Evolutionary conservation across 2,888 invertebrate species (phyloP).

Genomic region (Watsonalla cultraria): DNA sequence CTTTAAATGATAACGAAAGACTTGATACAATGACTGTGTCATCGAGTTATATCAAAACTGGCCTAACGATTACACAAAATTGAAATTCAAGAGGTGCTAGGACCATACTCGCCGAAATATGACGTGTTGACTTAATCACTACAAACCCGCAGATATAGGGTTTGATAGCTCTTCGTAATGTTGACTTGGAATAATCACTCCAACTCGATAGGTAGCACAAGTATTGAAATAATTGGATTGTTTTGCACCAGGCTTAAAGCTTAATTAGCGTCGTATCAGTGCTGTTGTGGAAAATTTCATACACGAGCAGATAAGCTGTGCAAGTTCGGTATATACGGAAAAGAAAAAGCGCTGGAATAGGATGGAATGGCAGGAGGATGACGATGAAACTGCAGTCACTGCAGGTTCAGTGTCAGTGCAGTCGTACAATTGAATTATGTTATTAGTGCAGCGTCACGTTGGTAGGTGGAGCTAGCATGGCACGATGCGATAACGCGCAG

Average conservation of each 20-base stretch:
- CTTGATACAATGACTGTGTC: too few species aligned
- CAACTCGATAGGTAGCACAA: neutral
- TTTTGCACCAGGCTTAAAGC: neutral
- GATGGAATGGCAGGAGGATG: too few species aligned
- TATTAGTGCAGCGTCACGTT: constrained; percentile 10
- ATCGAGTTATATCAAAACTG: too few species aligned
- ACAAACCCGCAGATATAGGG: neutral
- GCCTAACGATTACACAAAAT: too few species aligned
- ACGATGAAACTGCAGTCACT: too few species aligned
- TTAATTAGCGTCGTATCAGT: constrained; percentile 1
- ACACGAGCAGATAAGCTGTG: neutral
- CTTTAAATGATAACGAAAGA: too few species aligned
- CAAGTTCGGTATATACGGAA: too few species aligned
- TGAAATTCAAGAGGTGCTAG: too few species aligned
- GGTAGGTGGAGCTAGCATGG: neutral
- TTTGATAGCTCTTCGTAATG: neutral
- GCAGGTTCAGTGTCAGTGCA: neutral
- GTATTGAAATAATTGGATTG: neutral
- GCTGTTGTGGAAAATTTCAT: constrained; percentile 2
- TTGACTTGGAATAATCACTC: neutral
- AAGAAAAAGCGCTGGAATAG: too few species aligned
- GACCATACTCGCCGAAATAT: too few species aligned
- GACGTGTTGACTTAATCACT: too few species aligned
- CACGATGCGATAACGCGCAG: neutral
- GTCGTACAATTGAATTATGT: constrained; percentile 18